Evolutionary conservation across 1,140 invertebrate genomes (phyloP), one percentile per base, ranked within the genome.

Genomic region (Nebria ingens): DNA sequence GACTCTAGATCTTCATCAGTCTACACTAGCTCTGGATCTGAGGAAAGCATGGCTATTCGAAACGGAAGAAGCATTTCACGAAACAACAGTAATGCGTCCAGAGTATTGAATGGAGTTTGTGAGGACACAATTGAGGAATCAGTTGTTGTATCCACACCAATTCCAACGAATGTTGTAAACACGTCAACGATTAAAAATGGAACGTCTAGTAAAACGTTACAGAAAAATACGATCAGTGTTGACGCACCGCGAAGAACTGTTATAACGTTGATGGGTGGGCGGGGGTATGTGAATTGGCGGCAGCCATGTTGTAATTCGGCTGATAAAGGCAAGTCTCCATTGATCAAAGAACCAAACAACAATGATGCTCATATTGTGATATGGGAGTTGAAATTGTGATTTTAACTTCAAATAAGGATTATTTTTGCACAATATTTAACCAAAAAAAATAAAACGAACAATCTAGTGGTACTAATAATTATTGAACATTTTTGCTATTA

Each of bases 331-430:
- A 67, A 69, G 19, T 68, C 62, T 40, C 61, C 62, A 21, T 59
- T 64, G 21, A 72, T 75, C 13, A 70, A 74, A 56, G 80, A 82
- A 57, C 79, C 81, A 19, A 86, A 86, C 62, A 83, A 76, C 62
- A 85, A 80, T 61, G 88, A 92, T 74, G 88, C 89, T 12, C 87
- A 92, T 72, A 84, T 92, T 60, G 84, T 93, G 25, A 77, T 93
- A 11, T 93, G 89, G 89, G 91, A 93, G 73, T 88, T 90, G 78
- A 91, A 92, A 65, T 81, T 92, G 78, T 92, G 76, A 80, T 76
- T 29, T 13, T 29, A 29, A 29, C n/a, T n/a, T n/a, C n/a, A n/a
- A n/a, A n/a, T n/a, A n/a, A n/a, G n/a, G n/a, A n/a, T n/a, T n/a
- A n/a, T n/a, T n/a, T n/a, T n/a, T n/a, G n/a, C n/a, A n/a, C n/a